These are phyloP conservation scores for Crotalus viridis DNA, from an alignment of 2,113 vertebrate species.

Conservation along the genomic window DNA sequence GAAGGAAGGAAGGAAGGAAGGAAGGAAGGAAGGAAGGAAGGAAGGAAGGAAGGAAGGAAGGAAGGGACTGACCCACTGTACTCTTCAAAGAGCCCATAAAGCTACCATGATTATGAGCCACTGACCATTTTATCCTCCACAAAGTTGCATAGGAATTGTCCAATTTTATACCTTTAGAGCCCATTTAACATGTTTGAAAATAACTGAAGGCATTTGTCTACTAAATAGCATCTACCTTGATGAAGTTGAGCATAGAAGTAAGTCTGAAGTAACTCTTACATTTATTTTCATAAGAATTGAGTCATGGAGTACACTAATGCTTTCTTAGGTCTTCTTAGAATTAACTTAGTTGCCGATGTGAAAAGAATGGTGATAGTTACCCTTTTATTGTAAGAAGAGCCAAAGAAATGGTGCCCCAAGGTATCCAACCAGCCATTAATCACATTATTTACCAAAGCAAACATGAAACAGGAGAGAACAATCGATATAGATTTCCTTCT, in stretches of 20 bases:
- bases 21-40: neutral
- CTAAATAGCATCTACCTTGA: neutral
- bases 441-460: slow-evolving; percentile 10
- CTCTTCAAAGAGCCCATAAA: neutral
- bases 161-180: neutral
- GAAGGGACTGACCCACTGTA: neutral
- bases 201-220: neutral
- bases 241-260: neutral
- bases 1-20: too few species aligned
- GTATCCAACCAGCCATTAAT: neutral
- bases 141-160: neutral
- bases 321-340: neutral
- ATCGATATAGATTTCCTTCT: slow-evolving; percentile 36
- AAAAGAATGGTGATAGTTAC: neutral
- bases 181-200: neutral
- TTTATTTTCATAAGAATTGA: neutral
- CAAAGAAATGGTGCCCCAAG: slow-evolving; percentile 3
- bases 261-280: neutral
- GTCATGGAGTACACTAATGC: neutral
- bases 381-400: neutral
- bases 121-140: neutral
- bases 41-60: too few species aligned
- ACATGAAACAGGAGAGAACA: slow-evolving; percentile 18
- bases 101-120: neutral
- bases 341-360: neutral